Evolutionary conservation across 1,140 invertebrate species (phyloP).

Genomic region (Armadillidium nasatum): DNA sequence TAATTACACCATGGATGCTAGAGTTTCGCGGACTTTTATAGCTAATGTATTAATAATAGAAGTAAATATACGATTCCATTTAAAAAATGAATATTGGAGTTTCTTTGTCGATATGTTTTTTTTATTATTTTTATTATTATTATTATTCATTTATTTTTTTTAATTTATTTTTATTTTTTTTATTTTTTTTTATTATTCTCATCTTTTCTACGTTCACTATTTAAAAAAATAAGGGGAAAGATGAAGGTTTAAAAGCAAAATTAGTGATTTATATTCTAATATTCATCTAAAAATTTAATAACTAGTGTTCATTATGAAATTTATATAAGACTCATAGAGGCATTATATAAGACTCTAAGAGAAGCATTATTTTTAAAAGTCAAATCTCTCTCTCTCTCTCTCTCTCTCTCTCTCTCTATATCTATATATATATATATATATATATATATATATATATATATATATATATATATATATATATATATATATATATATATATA

Average conservation of each 20-base stretch:
- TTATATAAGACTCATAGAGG: too few species aligned
- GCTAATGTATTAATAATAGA: conserved; percentile 14
- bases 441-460: not conserved
- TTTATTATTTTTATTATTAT: not conserved
- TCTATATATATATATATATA: too few species aligned
- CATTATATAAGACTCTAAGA: too few species aligned
- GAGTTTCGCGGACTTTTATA: not conserved
- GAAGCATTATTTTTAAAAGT: too few species aligned
- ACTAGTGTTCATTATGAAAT: not conserved
- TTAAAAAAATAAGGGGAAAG: not conserved
- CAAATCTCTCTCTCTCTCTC: too few species aligned
- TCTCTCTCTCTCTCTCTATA: too few species aligned
- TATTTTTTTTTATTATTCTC: not conserved
- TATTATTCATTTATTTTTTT: not conserved
- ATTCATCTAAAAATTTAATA: not conserved
- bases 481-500: conserved; percentile 11
- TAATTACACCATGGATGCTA: conserved; percentile 10
- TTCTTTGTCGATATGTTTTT: not conserved
- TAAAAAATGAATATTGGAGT: conserved; percentile 1
- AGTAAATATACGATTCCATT: conserved; percentile 8
- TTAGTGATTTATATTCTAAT: conserved; percentile 4
- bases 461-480: conserved; percentile 4
- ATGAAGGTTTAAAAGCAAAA: not conserved
- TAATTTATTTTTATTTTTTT: not conserved
- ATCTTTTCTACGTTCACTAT: not conserved